Percentiles rank a stretch among this genome's conserved stretches.
These are phyloP conservation scores for Mus spicilegus DNA, from an alignment of 2,113 vertebrate species.

Conservation along the genomic window DNA sequence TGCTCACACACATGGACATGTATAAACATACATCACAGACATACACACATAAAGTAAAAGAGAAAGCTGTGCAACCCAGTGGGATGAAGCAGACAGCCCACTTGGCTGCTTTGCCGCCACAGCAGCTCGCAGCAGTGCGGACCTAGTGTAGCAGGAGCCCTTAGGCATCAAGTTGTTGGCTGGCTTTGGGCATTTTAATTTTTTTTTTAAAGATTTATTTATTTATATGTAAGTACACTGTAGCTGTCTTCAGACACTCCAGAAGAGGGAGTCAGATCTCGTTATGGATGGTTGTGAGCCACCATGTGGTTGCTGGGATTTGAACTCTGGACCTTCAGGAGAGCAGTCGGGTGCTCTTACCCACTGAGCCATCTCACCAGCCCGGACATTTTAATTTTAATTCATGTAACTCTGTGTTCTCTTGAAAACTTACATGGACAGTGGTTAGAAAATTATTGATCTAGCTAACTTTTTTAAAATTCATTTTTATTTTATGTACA, in stretches of 20 bases:
- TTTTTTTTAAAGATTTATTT: not conserved
- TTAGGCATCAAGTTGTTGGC: not conserved
- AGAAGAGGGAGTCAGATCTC: no score
- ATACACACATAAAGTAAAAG: not conserved
- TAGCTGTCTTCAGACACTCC: no score
- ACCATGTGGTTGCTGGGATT: not conserved
- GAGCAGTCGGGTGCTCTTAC: no score
- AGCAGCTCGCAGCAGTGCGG: not conserved
- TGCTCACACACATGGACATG: not conserved
- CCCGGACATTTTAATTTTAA: not conserved
- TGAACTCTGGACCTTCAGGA: no score
- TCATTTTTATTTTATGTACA: no score
- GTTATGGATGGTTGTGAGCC: no score
- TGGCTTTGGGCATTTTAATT: not conserved
- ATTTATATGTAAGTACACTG: no score
- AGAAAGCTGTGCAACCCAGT: not conserved
- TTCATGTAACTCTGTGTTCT: not conserved
- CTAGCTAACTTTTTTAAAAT: not conserved
- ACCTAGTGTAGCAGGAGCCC: not conserved
- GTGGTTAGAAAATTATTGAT: slow-evolving; percentile 41
- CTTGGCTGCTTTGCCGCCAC: not conserved
- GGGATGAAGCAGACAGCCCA: not conserved
- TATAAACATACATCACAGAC: not conserved
- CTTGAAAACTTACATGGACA: slow-evolving; percentile 37
- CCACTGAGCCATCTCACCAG: no score